A percentile compares a stretch with the other conserved stretches of the same genome.
These are phyloP conservation scores for Falco peregrinus DNA, from an alignment of 2,797 vertebrate genomes.

Conservation along the genomic window DNA sequence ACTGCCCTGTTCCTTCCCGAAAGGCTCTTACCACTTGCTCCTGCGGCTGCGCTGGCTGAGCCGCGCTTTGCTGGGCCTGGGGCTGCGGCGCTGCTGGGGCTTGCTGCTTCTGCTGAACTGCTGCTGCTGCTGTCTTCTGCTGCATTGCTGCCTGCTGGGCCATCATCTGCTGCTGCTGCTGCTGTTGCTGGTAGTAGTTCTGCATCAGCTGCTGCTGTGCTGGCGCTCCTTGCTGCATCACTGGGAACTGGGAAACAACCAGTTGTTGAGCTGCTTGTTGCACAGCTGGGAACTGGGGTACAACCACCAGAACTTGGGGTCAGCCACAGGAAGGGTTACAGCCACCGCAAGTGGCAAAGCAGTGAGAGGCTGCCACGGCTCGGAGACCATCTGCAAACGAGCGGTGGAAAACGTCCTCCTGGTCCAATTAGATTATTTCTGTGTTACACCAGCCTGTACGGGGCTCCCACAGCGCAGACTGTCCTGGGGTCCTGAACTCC, in stretches of 20 bases:
- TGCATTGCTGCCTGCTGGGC: constrained; percentile 76
- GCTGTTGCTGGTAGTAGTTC: constrained; percentile 78
- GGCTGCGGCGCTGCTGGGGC: not conserved
- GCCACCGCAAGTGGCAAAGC: not conserved
- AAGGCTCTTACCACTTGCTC: constrained; percentile 69
- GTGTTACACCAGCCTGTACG: accelerated
- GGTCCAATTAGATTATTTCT: not conserved
- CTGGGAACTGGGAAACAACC: constrained; percentile 66
- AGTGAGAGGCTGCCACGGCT: not conserved
- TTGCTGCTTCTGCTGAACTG: constrained; percentile 66
- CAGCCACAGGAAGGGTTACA: not conserved
- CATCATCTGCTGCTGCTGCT: constrained; percentile 70
- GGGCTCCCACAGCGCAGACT: not conserved
- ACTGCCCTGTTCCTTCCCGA: not conserved
- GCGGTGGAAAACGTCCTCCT: not conserved
- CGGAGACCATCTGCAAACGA: not conserved
- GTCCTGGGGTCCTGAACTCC: not conserved
- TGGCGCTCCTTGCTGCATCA: constrained; percentile 62
- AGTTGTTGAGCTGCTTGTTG: constrained; percentile 35
- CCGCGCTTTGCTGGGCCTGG: not conserved
- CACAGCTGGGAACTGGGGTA: constrained; percentile 43
- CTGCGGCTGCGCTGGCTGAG: constrained; percentile 32
- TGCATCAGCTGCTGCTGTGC: constrained; percentile 82
- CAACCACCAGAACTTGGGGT: not conserved
- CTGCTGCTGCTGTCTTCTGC: constrained; percentile 71